Base-by-base conservation (phyloP, 1,140 invertebrate species). In the Philotrypesis tridentata region DNA sequence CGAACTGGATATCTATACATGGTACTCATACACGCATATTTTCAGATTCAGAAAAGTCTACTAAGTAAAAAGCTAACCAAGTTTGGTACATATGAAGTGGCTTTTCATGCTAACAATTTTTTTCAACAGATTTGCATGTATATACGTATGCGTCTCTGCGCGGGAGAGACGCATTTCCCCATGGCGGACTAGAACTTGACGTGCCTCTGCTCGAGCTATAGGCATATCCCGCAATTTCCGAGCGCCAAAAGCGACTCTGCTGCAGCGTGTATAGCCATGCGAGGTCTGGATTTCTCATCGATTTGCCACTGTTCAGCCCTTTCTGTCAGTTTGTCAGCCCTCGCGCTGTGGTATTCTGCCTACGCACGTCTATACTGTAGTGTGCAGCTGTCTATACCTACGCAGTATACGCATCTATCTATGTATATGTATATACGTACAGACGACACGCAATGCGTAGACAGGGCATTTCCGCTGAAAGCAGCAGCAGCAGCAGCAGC, bases 221-320 rank as follows among this genome's bases (percentile, higher is more conserved):
- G 31, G 55, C 14, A 27, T 73, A 55, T 72, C 78, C 37, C 21
- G 72, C 61, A 80, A 80, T 80, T 80, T 80, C 79, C 79, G 79
- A 72, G 78, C 60, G 78, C 48, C 27, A 40, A n/a, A 21, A 43
- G 27, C 63, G 63, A n/a, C n/a, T n/a, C n/a, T n/a, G 63, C 17
- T 25, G 12, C 43, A 48, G 2, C 31, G 43, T 8, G n/a, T 68
- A 17, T 12, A n/a, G 29, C 17, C 6, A 60, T 29, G 55, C 78
- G 25, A 27, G n/a, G 29, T 71, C 67, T 74, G 73, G 80, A 82
- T 82, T 71, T 82, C 80, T 82, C 80, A 82, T 82, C 80, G 80
- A 82, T 77, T 82, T 29, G 80, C 65, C 72, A 75, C 27, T 11
- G 33, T 17, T 14, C 61, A 77, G 73, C 73, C 80, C 80, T 77